A percentile compares a stretch with the other conserved stretches of the same genome.
phyloP scores from a whole-genome alignment of 2,113 vertebrate genomes.

The Halichoeres trimaculatus region DNA sequence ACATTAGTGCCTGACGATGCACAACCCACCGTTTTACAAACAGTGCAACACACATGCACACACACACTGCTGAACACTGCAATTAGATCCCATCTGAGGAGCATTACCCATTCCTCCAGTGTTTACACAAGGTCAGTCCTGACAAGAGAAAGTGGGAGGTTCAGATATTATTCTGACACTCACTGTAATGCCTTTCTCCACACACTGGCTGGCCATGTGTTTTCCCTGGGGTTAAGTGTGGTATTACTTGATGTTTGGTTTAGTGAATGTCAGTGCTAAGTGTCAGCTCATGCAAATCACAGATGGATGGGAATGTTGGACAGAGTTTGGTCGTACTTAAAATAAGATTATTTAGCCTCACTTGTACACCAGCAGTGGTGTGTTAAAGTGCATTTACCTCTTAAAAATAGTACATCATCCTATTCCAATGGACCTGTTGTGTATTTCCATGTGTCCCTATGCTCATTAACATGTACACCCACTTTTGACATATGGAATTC shows the following conservation, averaged over 20 bases:
- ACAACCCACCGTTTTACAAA: constrained; percentile 47
- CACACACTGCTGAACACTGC: constrained; percentile 45
- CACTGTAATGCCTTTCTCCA: constrained; percentile 66
- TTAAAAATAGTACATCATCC: not conserved
- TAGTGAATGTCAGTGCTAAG: constrained; percentile 69
- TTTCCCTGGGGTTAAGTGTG: constrained; percentile 71
- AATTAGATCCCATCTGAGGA: constrained; percentile 81
- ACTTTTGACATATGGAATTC: constrained; percentile 55
- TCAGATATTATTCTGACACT: constrained; percentile 78
- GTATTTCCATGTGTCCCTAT: constrained; percentile 24
- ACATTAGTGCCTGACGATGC: constrained; percentile 54
- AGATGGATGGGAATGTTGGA: constrained; percentile 32
- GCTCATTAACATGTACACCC: constrained; percentile 48
- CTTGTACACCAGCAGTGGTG: not conserved
- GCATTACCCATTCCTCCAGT: constrained; percentile 79
- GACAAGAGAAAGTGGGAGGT: constrained; percentile 67
- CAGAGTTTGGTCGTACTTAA: constrained; percentile 16
- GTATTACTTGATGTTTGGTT: constrained; percentile 68
- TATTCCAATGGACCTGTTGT: constrained; percentile 40
- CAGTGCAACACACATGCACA: constrained; percentile 24
- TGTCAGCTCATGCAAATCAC: constrained; percentile 66
- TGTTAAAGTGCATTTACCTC: not conserved
- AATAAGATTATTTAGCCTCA: constrained; percentile 18
- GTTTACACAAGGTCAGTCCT: constrained; percentile 80
- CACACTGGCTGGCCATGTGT: constrained; percentile 65